Base-by-base conservation (phyloP, 2,113 vertebrate species). In the Empidonax alnorum region DNA sequence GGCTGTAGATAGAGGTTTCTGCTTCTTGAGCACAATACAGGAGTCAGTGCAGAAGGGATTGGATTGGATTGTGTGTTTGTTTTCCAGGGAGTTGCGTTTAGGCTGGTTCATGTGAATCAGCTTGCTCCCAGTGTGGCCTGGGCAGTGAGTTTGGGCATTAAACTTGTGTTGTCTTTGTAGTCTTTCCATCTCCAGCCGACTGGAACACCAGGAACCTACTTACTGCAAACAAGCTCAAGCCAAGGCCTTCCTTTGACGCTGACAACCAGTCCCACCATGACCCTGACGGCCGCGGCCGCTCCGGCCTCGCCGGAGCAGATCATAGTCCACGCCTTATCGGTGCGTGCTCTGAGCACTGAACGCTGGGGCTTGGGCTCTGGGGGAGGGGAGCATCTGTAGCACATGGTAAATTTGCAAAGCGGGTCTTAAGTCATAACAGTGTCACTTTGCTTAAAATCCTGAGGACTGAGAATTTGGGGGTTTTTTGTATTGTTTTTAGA, bases 151-250 rank as follows among this genome's bases (percentile, higher is more conserved):
- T 67, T 74, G 28, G 33, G 5, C 52, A 8, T 87, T 53, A 46
- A 80, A 76, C 15, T 37, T 68, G 44, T 25, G 37, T 67, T 93
- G 16, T 93, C 44, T 77, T 80, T 56, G 18, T 52, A 99, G 99
- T 99, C 99, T 50, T 99, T 99, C 95, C 99, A 99, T 93, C 98
- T 99, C 66, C 99, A 99, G 97, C 99, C 99, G 2, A 99, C 99
- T 15, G 98, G 99, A 84, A 99, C 99, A 23, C 99, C 99, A 22
- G 99, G 99, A 33, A 99, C 99, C 16, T 99, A 99, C 96, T 98
- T 99, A 79, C 98, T 99, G 79, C 99, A 99, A 96, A 99, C 99
- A 0, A 98, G 98, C 71, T 98, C 99, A 53, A 99, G 97, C 97
- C 99, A 99, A 98, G 98, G 98, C 41, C 98, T 99, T 52, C 99